A percentile compares a stretch with the other conserved stretches of the same genome.
phyloP scores from a whole-genome alignment of 1,140 invertebrate species.

The Agraylea sexmaculata region DNA sequence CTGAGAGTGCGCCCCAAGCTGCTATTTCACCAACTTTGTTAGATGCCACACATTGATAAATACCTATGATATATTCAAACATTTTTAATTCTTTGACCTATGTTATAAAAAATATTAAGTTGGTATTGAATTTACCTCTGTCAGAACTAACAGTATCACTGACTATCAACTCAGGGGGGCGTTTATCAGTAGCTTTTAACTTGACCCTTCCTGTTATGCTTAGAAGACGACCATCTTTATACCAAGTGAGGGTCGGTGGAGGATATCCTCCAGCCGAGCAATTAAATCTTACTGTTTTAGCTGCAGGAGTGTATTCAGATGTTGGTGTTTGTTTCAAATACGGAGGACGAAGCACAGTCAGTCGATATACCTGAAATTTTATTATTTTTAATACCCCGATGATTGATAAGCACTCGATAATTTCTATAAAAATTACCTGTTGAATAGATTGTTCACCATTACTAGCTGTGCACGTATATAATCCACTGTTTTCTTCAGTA shows the following conservation, averaged over 20 bases:
- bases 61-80: constrained; percentile 21
- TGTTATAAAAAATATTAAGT: too few relatives aligned
- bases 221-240: constrained; percentile 48
- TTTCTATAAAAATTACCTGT: constrained; percentile 11
- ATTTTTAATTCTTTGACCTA: too few relatives aligned
- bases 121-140: constrained; percentile 16
- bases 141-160: constrained; percentile 19
- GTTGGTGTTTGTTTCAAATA: constrained; percentile 26
- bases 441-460: constrained; percentile 18
- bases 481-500: constrained; percentile 15
- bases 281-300: constrained; percentile 42
- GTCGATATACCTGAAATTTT: constrained; percentile 14
- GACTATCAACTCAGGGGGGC: constrained; percentile 16
- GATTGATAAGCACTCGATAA: too few relatives aligned
- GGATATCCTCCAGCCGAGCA: constrained; percentile 54
- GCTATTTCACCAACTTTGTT: constrained; percentile 18
- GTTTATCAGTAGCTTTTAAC: constrained; percentile 14
- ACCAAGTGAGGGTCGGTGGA: constrained; percentile 50
- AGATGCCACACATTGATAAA: constrained; percentile 34
- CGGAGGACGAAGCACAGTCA: constrained; percentile 14
- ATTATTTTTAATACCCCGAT: too few relatives aligned
- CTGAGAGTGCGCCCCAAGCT: constrained; percentile 26
- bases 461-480: constrained; percentile 16
- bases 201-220: constrained; percentile 34
- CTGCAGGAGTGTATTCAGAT: constrained; percentile 27